Evolutionary conservation across 1,140 invertebrate genomes (phyloP), one percentile per base, ranked within the genome.

Genomic region (Sinonovacula constricta): DNA sequence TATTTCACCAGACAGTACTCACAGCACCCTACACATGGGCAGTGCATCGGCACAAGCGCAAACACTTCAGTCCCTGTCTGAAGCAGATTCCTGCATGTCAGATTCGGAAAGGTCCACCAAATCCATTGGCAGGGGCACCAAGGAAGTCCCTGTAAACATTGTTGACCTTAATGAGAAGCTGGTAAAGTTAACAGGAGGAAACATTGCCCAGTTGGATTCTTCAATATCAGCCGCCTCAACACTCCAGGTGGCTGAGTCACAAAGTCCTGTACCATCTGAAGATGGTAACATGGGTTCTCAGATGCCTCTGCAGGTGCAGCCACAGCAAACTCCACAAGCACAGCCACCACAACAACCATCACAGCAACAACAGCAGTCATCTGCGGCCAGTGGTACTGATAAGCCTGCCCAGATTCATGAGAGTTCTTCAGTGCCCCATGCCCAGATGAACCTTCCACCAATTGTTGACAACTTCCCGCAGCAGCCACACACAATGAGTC

Each of bases 111-210:
- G 77, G 63, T 82, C 67, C 28, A 39, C 80, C 62, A 85, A 81
- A 31, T 70, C 45, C 66, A 39, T 62, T 53, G 72, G 72, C 77
- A 74, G 75, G 66, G 60, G 59, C 15, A 80, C 49, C 76, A n/a
- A n/a, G n/a, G n/a, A 78, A 22, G 86, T 86, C n/a, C 86, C 86
- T 51, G 81, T 88, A 15, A 84, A 88, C 72, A 80, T 88, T 26
- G 83, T 65, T 79, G 86, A 86, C 72, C 62, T 88, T 26, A 71
- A 84, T 45, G 83, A 87, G 66, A 86, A 88, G 67, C 76, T 88
- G 24, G 69, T 60, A n/a, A 78, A 86, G 33, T 63, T 88, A 7
- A 84, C 83, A 39, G 75, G 75, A 49, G 54, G 54, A 12, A 57
- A 45, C 39, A 51, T 45, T 39, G 69, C 33, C 33, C 66, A 81